Evolutionary conservation across 2,113 vertebrate genomes (phyloP).

Genomic region (Salvelinus alpinus): DNA sequence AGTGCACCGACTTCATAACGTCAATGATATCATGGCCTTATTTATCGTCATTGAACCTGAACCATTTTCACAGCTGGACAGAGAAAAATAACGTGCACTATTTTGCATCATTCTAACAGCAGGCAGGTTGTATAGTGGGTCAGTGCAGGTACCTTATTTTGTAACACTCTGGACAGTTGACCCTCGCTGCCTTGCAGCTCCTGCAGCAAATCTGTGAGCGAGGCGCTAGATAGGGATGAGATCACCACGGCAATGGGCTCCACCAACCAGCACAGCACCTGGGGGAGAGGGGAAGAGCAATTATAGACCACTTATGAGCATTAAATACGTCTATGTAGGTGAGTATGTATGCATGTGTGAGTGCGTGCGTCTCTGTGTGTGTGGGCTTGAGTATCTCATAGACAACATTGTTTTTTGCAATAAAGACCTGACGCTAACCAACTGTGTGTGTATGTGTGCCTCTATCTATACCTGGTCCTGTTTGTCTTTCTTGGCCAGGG

Average conservation of each 20-base stretch:
- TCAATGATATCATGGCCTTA: not conserved
- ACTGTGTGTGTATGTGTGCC: not conserved
- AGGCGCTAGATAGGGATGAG: conserved; percentile 84
- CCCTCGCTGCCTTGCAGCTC: conserved; percentile 87
- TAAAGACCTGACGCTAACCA: too few species aligned
- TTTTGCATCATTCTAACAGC: not conserved
- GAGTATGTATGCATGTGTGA: too few species aligned
- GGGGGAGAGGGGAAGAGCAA: not conserved
- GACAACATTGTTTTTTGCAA: too few species aligned
- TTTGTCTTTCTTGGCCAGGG: conserved; percentile 93
- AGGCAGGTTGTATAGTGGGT: not conserved
- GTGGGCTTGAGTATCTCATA: too few species aligned
- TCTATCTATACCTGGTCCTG: conserved; percentile 87
- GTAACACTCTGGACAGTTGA: conserved; percentile 79
- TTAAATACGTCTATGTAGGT: too few species aligned
- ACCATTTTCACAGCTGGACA: not conserved
- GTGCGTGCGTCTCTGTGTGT: too few species aligned
- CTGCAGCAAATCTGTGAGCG: conserved; percentile 88
- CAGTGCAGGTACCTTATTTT: not conserved
- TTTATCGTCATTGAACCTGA: not conserved
- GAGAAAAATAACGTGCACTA: not conserved
- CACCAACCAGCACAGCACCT: conserved; percentile 92
- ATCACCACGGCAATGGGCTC: conserved; percentile 87
- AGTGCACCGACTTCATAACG: not conserved
- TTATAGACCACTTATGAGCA: not conserved